Base-by-base conservation (phyloP, 2,888 invertebrate species). In the Baccha elongata region DNA sequence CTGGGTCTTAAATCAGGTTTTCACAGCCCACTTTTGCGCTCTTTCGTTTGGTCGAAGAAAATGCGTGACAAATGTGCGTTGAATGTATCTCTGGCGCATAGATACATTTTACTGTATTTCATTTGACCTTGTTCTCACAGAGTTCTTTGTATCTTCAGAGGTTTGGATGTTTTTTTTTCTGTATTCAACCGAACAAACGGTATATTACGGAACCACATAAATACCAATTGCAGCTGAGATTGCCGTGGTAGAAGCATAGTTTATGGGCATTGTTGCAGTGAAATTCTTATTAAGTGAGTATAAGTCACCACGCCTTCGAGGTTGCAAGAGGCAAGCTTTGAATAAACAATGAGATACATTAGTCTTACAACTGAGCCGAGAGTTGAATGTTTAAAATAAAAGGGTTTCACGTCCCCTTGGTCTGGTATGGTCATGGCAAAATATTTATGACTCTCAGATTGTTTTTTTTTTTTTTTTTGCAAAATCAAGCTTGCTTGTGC, bases 111-210 rank as follows among this genome's bases (percentile, higher is more conserved):
- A 19, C n/a, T n/a, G 6, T 50, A 26, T 40, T 62, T 42, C 40
- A 42, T 29, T 50, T 76, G 71, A 76, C 76, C 76, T 76, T 76
- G 76, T 76, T 76, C 76, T 55, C 69, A 76, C 68, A 35, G 48
- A 58, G 42, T 50, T 50, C 40, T 48, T 53, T 23, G 23, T 17
- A 37, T 19, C 17, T 64, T 60, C 26, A 17, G 17, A 44, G 55
- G 42, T n/a, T 10, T 42, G 6, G 42, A 15, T 40, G 29, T 1
- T 26, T 29, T 15, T 55, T 46, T n/a, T n/a, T 6, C 29, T 32
- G 1, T 26, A 26, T 29, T 26, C 15, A 50, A 52, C 50, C 26
- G 32, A 60, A 26, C 26, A 0, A 40, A 76, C 76, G 55, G 76
- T 76, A 55, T 37, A 21, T 64, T 71, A 48, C 48, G 69, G 69